Percentiles rank a stretch among this genome's conserved stretches.
Conservation (phyloP, 2,797 vertebrate genomes). For the Chrysolophus pictus region DNA sequence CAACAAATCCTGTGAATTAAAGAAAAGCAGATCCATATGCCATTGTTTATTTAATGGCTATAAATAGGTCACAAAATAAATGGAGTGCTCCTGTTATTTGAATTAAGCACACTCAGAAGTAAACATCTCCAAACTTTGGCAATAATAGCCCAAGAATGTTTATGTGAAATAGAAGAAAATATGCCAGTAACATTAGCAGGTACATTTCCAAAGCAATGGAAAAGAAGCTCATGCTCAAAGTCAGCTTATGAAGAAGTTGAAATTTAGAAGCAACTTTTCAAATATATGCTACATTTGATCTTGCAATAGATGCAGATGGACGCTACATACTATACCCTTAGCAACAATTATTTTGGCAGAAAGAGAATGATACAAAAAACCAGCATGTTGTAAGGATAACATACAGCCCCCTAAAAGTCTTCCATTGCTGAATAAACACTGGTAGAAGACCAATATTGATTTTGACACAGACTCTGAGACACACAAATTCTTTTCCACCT, state of each 20-base stretch:
- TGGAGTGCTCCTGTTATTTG: not conserved
- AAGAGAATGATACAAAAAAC: not conserved
- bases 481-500: not conserved
- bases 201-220: conserved; percentile 4
- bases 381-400: not conserved
- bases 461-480: not conserved
- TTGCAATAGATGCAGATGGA: not conserved
- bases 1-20: conserved; percentile 21
- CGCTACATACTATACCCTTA: not conserved
- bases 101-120: conserved; percentile 25
- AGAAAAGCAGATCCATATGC: conserved; percentile 25
- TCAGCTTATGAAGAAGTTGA: not conserved
- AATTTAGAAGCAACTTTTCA: not conserved
- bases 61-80: conserved; percentile 57
- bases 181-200: not conserved
- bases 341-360: not conserved
- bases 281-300: not conserved
- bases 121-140: conserved; percentile 26
- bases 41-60: conserved; percentile 23
- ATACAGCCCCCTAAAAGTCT: not conserved
- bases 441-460: not conserved
- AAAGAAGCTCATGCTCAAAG: not conserved
- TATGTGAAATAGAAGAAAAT: not conserved
- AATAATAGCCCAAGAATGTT: not conserved
- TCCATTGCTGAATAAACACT: not conserved